Evolutionary conservation across 1,140 invertebrate species (phyloP), one percentile per base, ranked within the genome.

Genomic region (Drosophila ironensis): DNA sequence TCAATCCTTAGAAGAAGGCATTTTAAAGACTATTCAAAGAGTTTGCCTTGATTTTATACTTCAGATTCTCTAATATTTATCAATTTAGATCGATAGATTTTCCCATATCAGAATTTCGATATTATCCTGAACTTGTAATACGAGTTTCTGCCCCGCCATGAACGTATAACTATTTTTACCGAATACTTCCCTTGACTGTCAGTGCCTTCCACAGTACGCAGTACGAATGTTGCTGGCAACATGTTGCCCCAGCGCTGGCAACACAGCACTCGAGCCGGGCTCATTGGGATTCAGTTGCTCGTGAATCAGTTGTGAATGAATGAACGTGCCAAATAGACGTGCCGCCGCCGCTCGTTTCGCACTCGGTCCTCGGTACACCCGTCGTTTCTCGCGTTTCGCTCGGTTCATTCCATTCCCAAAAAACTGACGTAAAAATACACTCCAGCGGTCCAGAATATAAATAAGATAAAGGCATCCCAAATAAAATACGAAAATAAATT

Each of bases 321-420:
- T 82, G 76, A 86, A 88, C 87, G 87, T 86, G 81, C 81, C 81
- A 88, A 88, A 78, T 88, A 88, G 87, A 88, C 80, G 87, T 88
- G 63, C 54, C 61, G 77, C 77, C 77, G 80, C 74, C 56, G 57
- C 44, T 72, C 81, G 68, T 51, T 53, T 67, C 61, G 56, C 72
- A 54, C 59, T 84, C 59, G 69, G 59, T 61, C 72, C 75, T 77
- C 63, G 71, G 61, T 59, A 11, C 28, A 11, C 28, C 9, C 9
- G n/a, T 11, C 9, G 9, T 30, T 11, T 14, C 33, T 12, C n/a
- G 11, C 37, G 38, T 35, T 48, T 16, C 12, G 28, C 40, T 63
- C 60, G 56, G 56, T 78, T 87, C 53, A 72, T 73, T 78, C 64
- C 53, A 76, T 73, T 78, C 69, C 72, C 57, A 44, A 63, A 63